phyloP scores from a whole-genome alignment of 2,113 vertebrate genomes.

The Cnemophilus loriae region DNA sequence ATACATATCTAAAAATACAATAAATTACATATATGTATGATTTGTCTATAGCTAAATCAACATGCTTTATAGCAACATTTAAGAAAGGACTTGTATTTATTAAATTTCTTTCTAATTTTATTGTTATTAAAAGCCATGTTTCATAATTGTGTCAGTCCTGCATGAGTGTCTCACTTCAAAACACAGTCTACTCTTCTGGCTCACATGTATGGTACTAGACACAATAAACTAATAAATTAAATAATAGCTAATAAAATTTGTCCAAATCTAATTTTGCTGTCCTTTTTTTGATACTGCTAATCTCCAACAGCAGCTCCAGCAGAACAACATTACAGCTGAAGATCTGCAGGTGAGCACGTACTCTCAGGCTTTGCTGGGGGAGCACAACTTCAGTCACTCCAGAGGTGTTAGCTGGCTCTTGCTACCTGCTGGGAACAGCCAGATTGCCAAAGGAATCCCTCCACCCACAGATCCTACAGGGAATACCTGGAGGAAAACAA shows the following conservation, averaged over 20 bases:
- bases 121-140: not conserved
- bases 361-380: not conserved
- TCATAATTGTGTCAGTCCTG: not conserved
- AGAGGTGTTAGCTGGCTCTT: not conserved
- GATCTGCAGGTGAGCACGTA: accelerated
- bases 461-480: not conserved
- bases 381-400: not conserved
- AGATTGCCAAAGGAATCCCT: not conserved
- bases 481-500: not conserved
- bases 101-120: not conserved
- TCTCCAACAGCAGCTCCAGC: not conserved
- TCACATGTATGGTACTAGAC: not conserved
- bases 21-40: not conserved
- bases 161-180: not conserved
- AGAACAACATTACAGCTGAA: not conserved
- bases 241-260: not conserved
- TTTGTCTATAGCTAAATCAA: not conserved
- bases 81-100: not conserved
- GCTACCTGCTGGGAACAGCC: not conserved
- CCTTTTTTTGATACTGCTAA: not conserved
- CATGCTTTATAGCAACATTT: not conserved
- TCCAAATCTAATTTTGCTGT: not conserved
- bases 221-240: not conserved
- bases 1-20: not conserved
- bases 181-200: not conserved